Evolutionary conservation across 2,888 invertebrate species (phyloP).

Genomic region (Parapristionchus giblindavisi): DNA sequence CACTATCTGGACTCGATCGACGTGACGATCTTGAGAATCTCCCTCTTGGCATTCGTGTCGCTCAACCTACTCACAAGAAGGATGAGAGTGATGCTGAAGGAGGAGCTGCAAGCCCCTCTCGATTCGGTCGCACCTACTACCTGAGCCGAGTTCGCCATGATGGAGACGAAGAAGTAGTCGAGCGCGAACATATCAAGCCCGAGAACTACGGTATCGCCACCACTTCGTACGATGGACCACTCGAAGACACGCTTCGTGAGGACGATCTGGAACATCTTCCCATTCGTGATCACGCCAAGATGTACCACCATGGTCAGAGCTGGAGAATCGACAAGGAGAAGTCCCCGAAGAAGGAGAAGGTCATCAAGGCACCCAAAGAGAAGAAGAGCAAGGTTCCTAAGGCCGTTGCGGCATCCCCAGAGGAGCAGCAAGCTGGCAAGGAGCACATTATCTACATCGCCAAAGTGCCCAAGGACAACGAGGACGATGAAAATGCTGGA

Average conservation of each 20-base stretch:
- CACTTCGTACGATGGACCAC: slow-evolving; percentile 19
- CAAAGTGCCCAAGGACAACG: slow-evolving; percentile 31
- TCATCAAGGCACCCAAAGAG: slow-evolving; percentile 9
- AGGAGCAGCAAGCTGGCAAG: slow-evolving; percentile 2
- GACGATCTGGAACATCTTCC: slow-evolving; percentile 29
- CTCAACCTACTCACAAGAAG: slow-evolving; percentile 10
- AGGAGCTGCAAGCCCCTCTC: slow-evolving; percentile 19
- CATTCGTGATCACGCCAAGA: slow-evolving; percentile 13
- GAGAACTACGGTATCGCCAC: slow-evolving; percentile 13
- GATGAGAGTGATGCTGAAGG: neutral
- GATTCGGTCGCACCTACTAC: slow-evolving; percentile 18
- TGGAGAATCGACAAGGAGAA: slow-evolving; percentile 28
- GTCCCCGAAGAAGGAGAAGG: slow-evolving; percentile 24
- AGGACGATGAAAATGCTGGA: slow-evolving; percentile 10
- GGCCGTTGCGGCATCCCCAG: neutral
- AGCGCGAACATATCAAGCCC: slow-evolving; percentile 18
- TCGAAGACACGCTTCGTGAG: slow-evolving; percentile 29
- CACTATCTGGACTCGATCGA: slow-evolving; percentile 24
- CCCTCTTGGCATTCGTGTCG: slow-evolving; percentile 20
- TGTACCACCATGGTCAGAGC: slow-evolving; percentile 27
- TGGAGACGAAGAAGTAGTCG: slow-evolving; percentile 24
- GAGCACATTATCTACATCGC: slow-evolving; percentile 29
- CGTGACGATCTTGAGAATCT: slow-evolving; percentile 26
- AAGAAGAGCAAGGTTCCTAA: slow-evolving; percentile 19
- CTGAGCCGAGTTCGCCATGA: slow-evolving; percentile 8